These are phyloP conservation scores for Scaptomyza polygonia DNA, from an alignment of 2,888 invertebrate species.

Conservation along the genomic window DNA sequence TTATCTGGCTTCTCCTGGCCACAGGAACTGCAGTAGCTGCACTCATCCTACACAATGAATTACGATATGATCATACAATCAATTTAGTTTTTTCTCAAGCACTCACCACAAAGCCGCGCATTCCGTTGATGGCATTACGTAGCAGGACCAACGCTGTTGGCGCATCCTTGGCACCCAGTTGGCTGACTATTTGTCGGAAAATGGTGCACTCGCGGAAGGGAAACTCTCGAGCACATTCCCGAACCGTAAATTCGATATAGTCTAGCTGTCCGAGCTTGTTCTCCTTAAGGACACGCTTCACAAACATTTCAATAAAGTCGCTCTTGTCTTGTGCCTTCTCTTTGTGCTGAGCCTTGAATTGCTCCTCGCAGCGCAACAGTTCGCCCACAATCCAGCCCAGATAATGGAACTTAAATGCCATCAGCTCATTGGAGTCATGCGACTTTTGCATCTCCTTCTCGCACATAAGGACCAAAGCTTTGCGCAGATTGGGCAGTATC, in stretches of 20 bases:
- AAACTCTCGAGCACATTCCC: slow-evolving; percentile 94
- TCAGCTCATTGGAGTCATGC: slow-evolving; percentile 93
- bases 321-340: slow-evolving; percentile 80
- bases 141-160: slow-evolving; percentile 90
- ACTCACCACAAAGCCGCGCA: slow-evolving; percentile 89
- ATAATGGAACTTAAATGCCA: slow-evolving; percentile 95
- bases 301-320: slow-evolving; percentile 90
- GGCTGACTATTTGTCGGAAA: slow-evolving; percentile 92
- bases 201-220: slow-evolving; percentile 95
- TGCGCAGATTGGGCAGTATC: slow-evolving; percentile 90
- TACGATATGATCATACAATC: too few relatives aligned
- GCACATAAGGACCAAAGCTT: slow-evolving; percentile 92
- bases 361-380: slow-evolving; percentile 89
- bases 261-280: slow-evolving; percentile 89
- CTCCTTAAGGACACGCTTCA: slow-evolving; percentile 90
- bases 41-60: slow-evolving; percentile 84
- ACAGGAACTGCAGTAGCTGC: slow-evolving; percentile 92
- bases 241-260: slow-evolving; percentile 90
- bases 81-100: slow-evolving; percentile 41
- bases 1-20: slow-evolving; percentile 95
- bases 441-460: slow-evolving; percentile 94
- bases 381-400: slow-evolving; percentile 90
- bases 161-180: slow-evolving; percentile 89
- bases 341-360: slow-evolving; percentile 86
- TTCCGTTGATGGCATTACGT: slow-evolving; percentile 93